Base-by-base conservation (phyloP, 2,113 vertebrate species). In the Brienomyrus longianalis region DNA sequence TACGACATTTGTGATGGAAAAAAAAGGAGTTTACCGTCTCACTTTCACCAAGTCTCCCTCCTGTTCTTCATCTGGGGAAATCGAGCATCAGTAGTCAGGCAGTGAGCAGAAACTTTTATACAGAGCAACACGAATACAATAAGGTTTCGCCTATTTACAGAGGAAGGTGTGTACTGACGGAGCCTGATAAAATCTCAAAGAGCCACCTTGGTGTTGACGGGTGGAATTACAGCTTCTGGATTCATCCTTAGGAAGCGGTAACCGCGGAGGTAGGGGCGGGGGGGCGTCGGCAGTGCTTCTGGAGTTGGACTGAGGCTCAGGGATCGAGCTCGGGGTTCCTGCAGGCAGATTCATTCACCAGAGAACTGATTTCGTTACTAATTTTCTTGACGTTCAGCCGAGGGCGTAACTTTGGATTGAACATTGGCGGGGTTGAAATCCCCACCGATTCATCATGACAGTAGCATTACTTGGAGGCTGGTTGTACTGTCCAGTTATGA, bases 221-320 rank as follows among this genome's bases (percentile, higher is more conserved):
- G 80, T 83, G 9, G 80, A 50, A 89, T 17, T 87, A 35, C 5
- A n/a, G 74, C 77, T 86, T 2, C 47, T 74, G 87, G 7, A 88
- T 48, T 11, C 21, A 70, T 3, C 54, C 47, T 0, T 15, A 39
- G 0, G 80, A 74, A 8, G 0, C 51, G 83, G 54, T 17, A 43
- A 1, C 86, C 80, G 0, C 84, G 92, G 48, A 90, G 93, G 35
- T 70, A 86, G 21, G 47, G 45, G 0, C 83, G 91, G 86, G 8
- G 89, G 89, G 90, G 92, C 6, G 39, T 62, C 43, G 0, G 85
- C 19, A 77, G 86, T 9, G 90, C 90, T 45, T 43, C 50, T 7
- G 11, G 59, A 17, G 15, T 17, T n/a, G 47, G 5, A 51, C 54
- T 59, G 52, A 5, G 21, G 3, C 0, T 86, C 86, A 5, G 52